Evolutionary conservation across 2,113 vertebrate species (phyloP), one percentile per base, ranked within the genome.

Genomic region (Toxostoma redivivum): DNA sequence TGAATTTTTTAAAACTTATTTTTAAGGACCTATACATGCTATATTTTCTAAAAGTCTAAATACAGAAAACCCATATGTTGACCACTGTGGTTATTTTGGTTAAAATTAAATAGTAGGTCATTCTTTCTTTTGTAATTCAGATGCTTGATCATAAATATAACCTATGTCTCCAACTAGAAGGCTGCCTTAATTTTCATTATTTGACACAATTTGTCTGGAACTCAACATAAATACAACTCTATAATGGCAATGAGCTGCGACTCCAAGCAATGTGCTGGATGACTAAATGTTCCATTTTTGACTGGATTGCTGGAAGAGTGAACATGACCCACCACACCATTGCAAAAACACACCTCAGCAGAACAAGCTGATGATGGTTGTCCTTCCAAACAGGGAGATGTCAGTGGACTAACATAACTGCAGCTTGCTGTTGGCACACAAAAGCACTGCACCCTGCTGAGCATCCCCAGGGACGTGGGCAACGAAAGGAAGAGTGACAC

Each of bases 351-450:
- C 37, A 53, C n/a, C 48, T 78, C 64, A n/a, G 60, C 44, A 89
- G 56, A 80, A 51, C 9, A 50, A 0, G 1, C 11, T 33, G 62
- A 60, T 21, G n/a, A 72, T n/a, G 45, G 42, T 0, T 42, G 47
- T 42, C 48, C 69, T 88, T 62, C 37, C 66, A 72, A 76, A 73
- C 4, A 6, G 9, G 42, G 78, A 78, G 58, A 21, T 23, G 24
- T 21, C 21, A 67, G 14, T 10, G n/a, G 60, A 58, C 24, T 45
- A 62, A 65, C 48, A 69, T 12, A 70, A 13, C 9, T 27, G 35
- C 21, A 62, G 47, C 14, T 33, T 67, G 70, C 7, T 33, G 47
- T 3, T 30, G 38, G 40, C 44, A 54, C 47, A 18, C 60, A 45
- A 86, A 88, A 90, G 62, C 54, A 74, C n/a, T 33, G 51, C 44